phyloP scores from a whole-genome alignment of 2,888 invertebrate genomes.

The Mesoligia furuncula region DNA sequence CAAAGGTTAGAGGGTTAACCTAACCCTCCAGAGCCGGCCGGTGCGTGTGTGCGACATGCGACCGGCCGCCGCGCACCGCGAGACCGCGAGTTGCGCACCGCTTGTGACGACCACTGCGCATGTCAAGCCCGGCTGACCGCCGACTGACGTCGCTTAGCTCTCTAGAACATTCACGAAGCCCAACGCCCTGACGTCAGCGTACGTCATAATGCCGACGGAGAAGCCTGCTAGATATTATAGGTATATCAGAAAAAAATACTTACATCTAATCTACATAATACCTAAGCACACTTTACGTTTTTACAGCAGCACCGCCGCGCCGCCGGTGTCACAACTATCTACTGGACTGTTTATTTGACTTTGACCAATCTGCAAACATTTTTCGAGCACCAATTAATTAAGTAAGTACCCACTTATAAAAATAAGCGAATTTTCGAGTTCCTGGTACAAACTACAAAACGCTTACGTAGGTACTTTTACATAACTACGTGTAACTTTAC shows the following conservation, averaged over 20 bases:
- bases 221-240: slow-evolving; percentile 59
- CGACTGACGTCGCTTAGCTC: slow-evolving; percentile 67
- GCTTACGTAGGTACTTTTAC: background rate
- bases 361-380: slow-evolving; percentile 34
- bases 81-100: slow-evolving; percentile 60
- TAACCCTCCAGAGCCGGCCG: slow-evolving; percentile 55
- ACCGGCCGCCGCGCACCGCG: slow-evolving; percentile 36
- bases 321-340: slow-evolving; percentile 32
- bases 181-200: slow-evolving; percentile 74
- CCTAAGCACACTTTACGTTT: slow-evolving; percentile 38
- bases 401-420: background rate
- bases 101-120: slow-evolving; percentile 58
- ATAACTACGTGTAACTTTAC: background rate
- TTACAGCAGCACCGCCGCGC: slow-evolving; percentile 6
- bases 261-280: slow-evolving; percentile 57
- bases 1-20: slow-evolving; percentile 59
- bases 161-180: slow-evolving; percentile 77
- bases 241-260: slow-evolving; percentile 53
- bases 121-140: slow-evolving; percentile 62
- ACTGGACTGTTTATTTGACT: slow-evolving; percentile 32
- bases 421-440: slow-evolving; percentile 21
- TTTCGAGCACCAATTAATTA: slow-evolving; percentile 1
- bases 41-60: slow-evolving; percentile 39
- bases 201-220: slow-evolving; percentile 71
- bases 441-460: no score